These are phyloP conservation scores for Lepus europaeus DNA, from an alignment of 2,113 vertebrate species.

Conservation along the genomic window DNA sequence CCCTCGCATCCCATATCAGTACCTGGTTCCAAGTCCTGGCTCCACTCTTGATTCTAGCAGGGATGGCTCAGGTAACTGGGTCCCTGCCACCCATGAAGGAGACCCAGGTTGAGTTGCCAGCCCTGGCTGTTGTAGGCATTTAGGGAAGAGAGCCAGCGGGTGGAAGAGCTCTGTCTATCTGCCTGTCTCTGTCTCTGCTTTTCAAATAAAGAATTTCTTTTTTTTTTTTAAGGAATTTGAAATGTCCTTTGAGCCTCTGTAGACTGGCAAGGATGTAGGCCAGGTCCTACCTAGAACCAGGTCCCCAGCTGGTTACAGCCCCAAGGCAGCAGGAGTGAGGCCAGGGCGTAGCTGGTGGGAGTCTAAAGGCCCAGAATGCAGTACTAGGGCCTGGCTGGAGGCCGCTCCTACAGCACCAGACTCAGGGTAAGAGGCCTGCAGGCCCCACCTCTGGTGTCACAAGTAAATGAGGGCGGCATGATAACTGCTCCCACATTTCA, in stretches of 20 bases:
- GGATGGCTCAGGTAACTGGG: no score
- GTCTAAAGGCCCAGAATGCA: background rate
- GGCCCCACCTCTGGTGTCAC: background rate
- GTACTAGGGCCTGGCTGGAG: fast-evolving
- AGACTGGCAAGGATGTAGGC: background rate
- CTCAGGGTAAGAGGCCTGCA: background rate
- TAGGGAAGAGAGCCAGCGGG: no score
- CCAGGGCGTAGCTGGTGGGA: background rate
- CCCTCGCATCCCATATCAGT: no score
- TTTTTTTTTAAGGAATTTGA: background rate
- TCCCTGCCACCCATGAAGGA: no score
- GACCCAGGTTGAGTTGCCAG: no score
- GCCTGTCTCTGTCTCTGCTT: no score
- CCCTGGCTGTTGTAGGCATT: no score
- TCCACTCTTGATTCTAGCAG: no score
- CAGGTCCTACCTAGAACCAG: fast-evolving
- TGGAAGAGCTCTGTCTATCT: no score
- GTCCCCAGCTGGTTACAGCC: background rate
- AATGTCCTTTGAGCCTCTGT: background rate
- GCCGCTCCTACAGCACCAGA: background rate
- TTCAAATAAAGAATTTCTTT: no score
- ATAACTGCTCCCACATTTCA: background rate
- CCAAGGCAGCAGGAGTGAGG: background rate
- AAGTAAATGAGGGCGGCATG: no score
- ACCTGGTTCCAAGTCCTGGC: no score